Conservation (phyloP, 2,888 invertebrate species). For the Drosophila planitibia region DNA sequence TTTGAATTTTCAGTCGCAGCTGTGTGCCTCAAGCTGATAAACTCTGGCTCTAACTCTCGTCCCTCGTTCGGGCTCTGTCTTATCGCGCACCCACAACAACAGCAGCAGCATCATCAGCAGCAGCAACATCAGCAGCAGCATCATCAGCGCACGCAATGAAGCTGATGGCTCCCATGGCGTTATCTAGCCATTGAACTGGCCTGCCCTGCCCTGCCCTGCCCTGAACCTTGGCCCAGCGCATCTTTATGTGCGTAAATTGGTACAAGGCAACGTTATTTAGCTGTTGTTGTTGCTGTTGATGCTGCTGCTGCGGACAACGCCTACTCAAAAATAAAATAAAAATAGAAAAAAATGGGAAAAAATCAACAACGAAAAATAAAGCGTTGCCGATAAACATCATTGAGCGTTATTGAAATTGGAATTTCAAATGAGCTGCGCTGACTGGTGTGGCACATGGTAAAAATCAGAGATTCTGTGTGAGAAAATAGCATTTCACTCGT, state of each 20-base stretch:
- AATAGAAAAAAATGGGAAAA: conserved; percentile 35
- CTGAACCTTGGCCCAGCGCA: conserved; percentile 73
- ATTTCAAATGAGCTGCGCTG: conserved; percentile 73
- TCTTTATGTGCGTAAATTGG: conserved; percentile 74
- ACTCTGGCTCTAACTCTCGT: conserved; percentile 60
- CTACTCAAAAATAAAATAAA: conserved; percentile 62
- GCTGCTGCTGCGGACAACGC: conserved; percentile 69
- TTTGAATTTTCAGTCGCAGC: conserved; percentile 55
- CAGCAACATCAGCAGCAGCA: conserved; percentile 36
- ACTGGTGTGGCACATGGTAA: conserved; percentile 10
- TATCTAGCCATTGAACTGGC: conserved; percentile 68
- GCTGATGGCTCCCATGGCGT: conserved; percentile 67
- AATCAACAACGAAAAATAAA: conserved; percentile 31
- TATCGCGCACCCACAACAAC: conserved; percentile 78
- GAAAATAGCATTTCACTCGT: conserved; percentile 57
- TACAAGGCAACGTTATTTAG: conserved; percentile 70
- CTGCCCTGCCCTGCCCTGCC: conserved; percentile 52
- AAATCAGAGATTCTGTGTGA: conserved; percentile 49
- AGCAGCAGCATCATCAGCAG: conserved; percentile 29
- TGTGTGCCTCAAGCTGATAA: conserved; percentile 64
- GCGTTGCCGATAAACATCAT: conserved; percentile 71
- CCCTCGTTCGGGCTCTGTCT: conserved; percentile 41
- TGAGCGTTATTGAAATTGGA: conserved; percentile 80
- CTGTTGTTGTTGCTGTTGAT: conserved; percentile 13
- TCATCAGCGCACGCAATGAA: conserved; percentile 46